Evolutionary conservation across 2,888 invertebrate genomes (phyloP), one percentile per base, ranked within the genome.

Genomic region (Cryptophagus acutangulus): DNA sequence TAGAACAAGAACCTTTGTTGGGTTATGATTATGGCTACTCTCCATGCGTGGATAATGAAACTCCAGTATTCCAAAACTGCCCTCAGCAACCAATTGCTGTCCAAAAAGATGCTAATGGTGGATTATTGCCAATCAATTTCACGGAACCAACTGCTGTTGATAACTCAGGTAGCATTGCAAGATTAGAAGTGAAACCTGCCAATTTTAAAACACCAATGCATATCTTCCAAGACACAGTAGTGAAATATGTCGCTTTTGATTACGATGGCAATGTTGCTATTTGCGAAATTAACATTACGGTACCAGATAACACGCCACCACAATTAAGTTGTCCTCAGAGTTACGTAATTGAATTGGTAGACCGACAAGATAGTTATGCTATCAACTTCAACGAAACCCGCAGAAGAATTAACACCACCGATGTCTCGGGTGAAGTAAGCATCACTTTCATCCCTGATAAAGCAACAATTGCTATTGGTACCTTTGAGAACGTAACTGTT

Each of bases 241-340:
- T 95, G 0, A 87, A 91, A 72, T 97, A 95, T 61, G 87, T 94
- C 1, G 97, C 96, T 2, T 96, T 91, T 60, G 97, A 97, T 71
- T 92, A 90, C 59, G 95, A 95, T 62, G 95, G 95, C 52, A 97
- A 97, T 63, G 93, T 93, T 9, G 97, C 95, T 9, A 92, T 93
- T 63, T 97, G 97, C 63, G 88, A 90, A 74, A 92, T 97, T 17
- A 92, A 93, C 58, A 91, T 97, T 17, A 91, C 93, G 1, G 92
- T 93, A 6, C 2, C 51, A 76, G 93, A 94, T 68, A 86, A 92
- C 38, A 92, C 91, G 1, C 92, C 93, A 37, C 93, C 93, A 4
- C 80, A 82, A 60, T 70, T 93, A 25, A 90, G 87, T 62, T 94
- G 93, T 60, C 93, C 93, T 1, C 91, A 92, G 67, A 92, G 92